phyloP scores from a whole-genome alignment of 2,888 invertebrate genomes.

The Rosalia funebris region DNA sequence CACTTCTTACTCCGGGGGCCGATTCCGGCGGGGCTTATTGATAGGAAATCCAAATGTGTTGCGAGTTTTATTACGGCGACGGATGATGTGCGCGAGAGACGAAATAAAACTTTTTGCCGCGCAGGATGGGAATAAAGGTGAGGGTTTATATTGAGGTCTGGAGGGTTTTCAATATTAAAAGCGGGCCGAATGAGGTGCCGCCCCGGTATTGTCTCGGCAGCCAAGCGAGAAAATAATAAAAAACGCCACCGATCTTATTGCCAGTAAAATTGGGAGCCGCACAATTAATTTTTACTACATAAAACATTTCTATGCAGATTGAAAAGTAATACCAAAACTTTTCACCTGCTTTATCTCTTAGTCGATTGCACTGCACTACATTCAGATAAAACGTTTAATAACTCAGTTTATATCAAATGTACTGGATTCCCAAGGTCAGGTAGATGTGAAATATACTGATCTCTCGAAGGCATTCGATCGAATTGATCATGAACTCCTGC shows the following conservation, averaged over 20 bases:
- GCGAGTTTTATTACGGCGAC: slow-evolving; percentile 32
- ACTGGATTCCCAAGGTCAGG: too few relatives aligned
- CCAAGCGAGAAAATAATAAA: neutral
- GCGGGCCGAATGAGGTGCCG: slow-evolving; percentile 14
- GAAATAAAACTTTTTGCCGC: slow-evolving; percentile 21
- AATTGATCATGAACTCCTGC: too few relatives aligned
- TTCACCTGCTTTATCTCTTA: neutral
- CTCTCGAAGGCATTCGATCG: too few relatives aligned
- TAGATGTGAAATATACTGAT: too few relatives aligned
- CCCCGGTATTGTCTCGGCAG: neutral
- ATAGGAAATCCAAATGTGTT: slow-evolving; percentile 39
- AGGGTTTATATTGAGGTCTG: slow-evolving; percentile 3
- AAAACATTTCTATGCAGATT: neutral
- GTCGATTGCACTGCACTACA: neutral
- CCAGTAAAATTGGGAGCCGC: neutral
- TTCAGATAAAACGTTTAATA: too few relatives aligned
- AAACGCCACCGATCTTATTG: neutral
- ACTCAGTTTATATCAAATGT: neutral
- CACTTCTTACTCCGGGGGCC: slow-evolving; percentile 30
- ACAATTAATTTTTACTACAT: too few relatives aligned
- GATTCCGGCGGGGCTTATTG: slow-evolving; percentile 34
- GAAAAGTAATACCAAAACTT: neutral
- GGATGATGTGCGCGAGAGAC: slow-evolving; percentile 5
- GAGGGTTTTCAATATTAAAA: slow-evolving; percentile 15
- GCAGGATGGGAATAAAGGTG: slow-evolving; percentile 8